A percentile compares a stretch with the other conserved stretches of the same genome.
Conservation (phyloP, 2,888 invertebrate species). For the Netelia fuscicornis region DNA sequence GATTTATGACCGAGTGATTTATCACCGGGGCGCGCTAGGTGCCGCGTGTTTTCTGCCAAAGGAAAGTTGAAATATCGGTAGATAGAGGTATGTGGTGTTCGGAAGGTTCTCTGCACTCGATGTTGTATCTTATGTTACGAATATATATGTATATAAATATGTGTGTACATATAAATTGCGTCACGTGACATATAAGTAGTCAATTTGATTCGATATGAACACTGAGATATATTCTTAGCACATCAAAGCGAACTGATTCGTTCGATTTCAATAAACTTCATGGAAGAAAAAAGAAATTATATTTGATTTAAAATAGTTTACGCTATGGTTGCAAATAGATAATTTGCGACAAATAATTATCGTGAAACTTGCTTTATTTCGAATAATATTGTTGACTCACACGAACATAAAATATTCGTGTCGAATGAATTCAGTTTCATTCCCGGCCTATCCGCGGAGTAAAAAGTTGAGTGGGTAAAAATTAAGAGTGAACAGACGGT, state of each 20-base stretch:
- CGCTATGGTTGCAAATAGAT: too few relatives aligned
- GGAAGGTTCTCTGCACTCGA: conserved; percentile 18
- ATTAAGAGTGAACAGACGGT: too few relatives aligned
- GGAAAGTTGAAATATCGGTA: conserved; percentile 63
- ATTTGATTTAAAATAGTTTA: too few relatives aligned
- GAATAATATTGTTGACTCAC: too few relatives aligned
- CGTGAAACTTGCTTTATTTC: too few relatives aligned
- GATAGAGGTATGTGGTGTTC: conserved; percentile 34
- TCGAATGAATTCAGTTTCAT: too few relatives aligned
- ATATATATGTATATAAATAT: conserved; percentile 9
- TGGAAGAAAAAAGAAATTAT: too few relatives aligned
- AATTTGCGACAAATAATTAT: too few relatives aligned
- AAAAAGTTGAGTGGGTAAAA: too few relatives aligned
- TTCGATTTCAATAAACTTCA: neutral
- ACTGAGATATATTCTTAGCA: neutral
- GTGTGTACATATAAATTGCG: neutral
- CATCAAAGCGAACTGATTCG: neutral
- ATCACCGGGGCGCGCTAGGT: conserved; percentile 66
- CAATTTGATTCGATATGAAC: conserved; percentile 42
- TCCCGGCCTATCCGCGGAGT: too few relatives aligned
- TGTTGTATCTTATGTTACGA: conserved; percentile 41
- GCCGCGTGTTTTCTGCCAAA: conserved; percentile 57
- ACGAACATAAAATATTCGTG: too few relatives aligned
- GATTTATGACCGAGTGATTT: conserved; percentile 77
- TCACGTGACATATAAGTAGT: neutral